These are phyloP conservation scores for Rattus rattus DNA, from an alignment of 2,113 vertebrate genomes.

Conservation along the genomic window DNA sequence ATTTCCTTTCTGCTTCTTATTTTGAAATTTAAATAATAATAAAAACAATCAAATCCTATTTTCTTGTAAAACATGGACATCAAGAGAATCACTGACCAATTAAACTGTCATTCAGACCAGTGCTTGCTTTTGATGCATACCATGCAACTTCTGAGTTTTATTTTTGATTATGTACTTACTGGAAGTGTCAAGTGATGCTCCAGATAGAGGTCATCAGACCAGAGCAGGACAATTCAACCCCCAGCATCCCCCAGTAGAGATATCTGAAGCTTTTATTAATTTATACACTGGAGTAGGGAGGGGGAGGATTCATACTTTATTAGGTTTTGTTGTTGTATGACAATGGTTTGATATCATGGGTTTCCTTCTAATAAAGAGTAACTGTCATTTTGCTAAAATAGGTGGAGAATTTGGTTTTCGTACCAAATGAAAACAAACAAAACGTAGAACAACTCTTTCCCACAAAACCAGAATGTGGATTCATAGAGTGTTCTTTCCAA, in stretches of 20 bases:
- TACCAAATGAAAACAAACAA: neutral
- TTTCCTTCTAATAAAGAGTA: slow-evolving; percentile 16
- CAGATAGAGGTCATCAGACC: neutral
- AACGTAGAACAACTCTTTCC: neutral
- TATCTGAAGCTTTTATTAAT: neutral
- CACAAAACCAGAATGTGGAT: neutral
- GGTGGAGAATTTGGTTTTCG: neutral
- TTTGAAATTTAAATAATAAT: slow-evolving; percentile 55
- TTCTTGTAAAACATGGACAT: slow-evolving; percentile 1
- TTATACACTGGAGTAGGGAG: neutral
- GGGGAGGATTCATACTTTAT: slow-evolving; percentile 14
- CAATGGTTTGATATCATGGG: neutral
- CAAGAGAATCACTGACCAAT: neutral
- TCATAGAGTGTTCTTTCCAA: neutral
- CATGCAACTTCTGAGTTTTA: slow-evolving; percentile 1
- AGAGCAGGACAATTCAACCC: neutral
- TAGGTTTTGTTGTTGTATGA: neutral
- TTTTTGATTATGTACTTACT: neutral
- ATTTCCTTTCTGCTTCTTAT: slow-evolving; percentile 37
- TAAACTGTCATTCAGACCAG: neutral
- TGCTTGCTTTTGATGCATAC: neutral
- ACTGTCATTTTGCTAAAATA: slow-evolving; percentile 36
- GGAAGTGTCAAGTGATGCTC: neutral
- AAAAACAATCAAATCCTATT: neutral
- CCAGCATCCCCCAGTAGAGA: neutral